phyloP scores from a whole-genome alignment of 1,140 invertebrate species.

The Camponotus floridanus region DNA sequence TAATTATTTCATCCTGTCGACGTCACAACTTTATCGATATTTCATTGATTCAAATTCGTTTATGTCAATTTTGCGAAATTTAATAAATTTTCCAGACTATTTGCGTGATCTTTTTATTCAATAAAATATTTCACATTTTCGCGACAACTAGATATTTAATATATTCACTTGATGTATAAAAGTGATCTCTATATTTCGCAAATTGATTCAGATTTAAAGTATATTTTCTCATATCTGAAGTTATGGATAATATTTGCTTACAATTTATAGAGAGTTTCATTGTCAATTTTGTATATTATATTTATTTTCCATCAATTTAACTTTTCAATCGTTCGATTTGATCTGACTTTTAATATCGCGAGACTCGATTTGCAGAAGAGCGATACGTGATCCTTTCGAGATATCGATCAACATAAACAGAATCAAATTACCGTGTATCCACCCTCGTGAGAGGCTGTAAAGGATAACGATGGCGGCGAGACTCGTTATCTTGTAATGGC shows the following conservation, averaged over 20 bases:
- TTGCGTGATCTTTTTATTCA: conserved; percentile 27
- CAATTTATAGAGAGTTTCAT: neutral
- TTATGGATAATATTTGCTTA: neutral
- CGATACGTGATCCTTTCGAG: conserved; percentile 17
- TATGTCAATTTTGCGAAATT: neutral
- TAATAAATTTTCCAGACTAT: conserved; percentile 13
- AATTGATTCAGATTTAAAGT: neutral
- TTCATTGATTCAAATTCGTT: conserved; percentile 9
- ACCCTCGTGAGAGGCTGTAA: conserved; percentile 40
- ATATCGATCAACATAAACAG: conserved; percentile 62
- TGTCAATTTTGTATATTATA: too few species aligned
- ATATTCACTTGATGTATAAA: conserved; percentile 12
- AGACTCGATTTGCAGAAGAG: neutral
- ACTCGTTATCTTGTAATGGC: conserved; percentile 69
- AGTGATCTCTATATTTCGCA: neutral
- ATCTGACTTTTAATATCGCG: neutral
- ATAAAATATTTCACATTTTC: neutral
- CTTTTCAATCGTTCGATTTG: neutral
- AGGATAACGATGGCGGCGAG: conserved; percentile 62
- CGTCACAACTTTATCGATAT: neutral
- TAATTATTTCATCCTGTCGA: neutral
- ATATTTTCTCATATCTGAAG: neutral
- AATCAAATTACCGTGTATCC: conserved; percentile 60
- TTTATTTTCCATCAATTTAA: too few species aligned
- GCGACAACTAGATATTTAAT: conserved; percentile 34